Percentiles rank a stretch among this genome's conserved stretches.
These are phyloP conservation scores for Drosophila watanabei DNA, from an alignment of 1,140 invertebrate species.

Conservation along the genomic window DNA sequence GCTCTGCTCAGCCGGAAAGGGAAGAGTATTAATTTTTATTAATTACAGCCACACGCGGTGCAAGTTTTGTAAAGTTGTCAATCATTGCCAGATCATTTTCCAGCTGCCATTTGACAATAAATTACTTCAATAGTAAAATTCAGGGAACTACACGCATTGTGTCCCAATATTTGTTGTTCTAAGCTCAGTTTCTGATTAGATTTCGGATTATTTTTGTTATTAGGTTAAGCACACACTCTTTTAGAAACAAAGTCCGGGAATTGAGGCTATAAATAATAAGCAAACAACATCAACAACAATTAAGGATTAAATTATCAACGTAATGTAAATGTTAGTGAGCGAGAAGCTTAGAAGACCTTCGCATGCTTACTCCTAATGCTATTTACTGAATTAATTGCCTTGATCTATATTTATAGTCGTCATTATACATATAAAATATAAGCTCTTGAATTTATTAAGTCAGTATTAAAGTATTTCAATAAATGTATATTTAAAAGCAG, in stretches of 20 bases:
- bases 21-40: constrained; percentile 15
- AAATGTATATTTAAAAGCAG: neutral
- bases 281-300: neutral
- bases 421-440: neutral
- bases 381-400: neutral
- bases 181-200: neutral
- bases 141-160: neutral
- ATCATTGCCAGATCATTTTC: constrained; percentile 2
- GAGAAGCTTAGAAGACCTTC: neutral
- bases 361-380: neutral
- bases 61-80: constrained; percentile 2
- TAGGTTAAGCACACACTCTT: constrained; percentile 3
- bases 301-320: constrained; percentile 6
- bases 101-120: neutral
- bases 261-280: neutral
- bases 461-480: neutral
- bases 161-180: constrained; percentile 11
- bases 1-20: constrained; percentile 36
- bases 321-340: neutral
- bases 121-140: neutral
- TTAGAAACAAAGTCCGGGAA: constrained; percentile 20
- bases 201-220: neutral
- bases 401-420: neutral
- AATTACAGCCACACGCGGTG: constrained; percentile 32
- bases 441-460: neutral